Evolutionary conservation across 2,797 vertebrate species (phyloP).

Genomic region (Rhyacichthys aspro): DNA sequence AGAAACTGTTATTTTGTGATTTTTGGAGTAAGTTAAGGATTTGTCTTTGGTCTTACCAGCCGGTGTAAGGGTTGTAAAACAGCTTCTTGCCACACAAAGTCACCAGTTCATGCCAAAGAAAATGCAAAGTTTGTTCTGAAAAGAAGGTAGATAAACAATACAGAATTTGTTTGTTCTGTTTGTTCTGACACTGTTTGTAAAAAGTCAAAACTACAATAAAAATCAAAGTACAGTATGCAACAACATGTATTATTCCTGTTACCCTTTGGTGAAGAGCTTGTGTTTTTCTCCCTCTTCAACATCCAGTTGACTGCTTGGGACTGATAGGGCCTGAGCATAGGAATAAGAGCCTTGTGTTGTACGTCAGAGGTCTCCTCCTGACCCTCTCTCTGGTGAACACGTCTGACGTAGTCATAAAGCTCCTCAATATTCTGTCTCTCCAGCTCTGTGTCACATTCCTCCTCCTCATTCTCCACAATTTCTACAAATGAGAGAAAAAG

Average conservation of each 20-base stretch:
- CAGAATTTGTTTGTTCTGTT: too few relatives aligned
- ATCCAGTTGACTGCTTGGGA: slow-evolving; percentile 98
- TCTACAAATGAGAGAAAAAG: slow-evolving; percentile 71
- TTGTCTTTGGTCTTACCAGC: slow-evolving; percentile 83
- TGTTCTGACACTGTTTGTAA: too few relatives aligned
- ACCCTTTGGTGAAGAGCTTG: slow-evolving; percentile 70
- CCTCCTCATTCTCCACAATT: slow-evolving; percentile 88
- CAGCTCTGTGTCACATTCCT: slow-evolving; percentile 89
- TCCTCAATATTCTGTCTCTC: slow-evolving; percentile 96
- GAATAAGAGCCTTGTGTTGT: slow-evolving; percentile 90
- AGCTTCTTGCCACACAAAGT: slow-evolving; percentile 90
- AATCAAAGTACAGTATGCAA: neutral
- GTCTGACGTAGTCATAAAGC: slow-evolving; percentile 91
- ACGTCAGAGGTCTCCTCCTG: slow-evolving; percentile 79
- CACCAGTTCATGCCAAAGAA: slow-evolving; percentile 92
- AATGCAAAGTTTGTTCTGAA: slow-evolving; percentile 87
- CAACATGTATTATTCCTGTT: neutral
- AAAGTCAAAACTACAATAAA: too few relatives aligned
- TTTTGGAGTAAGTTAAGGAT: neutral
- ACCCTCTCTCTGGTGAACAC: slow-evolving; percentile 72
- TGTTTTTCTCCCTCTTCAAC: slow-evolving; percentile 86
- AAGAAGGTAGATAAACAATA: slow-evolving; percentile 16
- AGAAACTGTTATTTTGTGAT: slow-evolving; percentile 1
- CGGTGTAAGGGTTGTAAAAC: slow-evolving; percentile 95
- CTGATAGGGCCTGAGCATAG: slow-evolving; percentile 91